phyloP scores from a whole-genome alignment of 1,140 invertebrate genomes.

The Hyposmocoma kahamanoa region DNA sequence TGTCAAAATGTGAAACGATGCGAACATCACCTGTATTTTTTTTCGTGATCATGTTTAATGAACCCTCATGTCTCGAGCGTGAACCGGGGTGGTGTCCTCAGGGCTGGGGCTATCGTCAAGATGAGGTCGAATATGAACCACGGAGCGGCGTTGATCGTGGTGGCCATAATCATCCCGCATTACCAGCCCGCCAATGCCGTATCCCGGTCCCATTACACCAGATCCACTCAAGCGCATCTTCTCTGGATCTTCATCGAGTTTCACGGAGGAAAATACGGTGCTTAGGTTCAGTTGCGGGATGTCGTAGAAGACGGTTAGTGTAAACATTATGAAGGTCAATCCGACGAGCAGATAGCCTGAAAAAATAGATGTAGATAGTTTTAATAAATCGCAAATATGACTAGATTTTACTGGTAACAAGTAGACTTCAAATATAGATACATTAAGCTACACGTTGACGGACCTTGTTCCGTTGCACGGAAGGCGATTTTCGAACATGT shows the following conservation, averaged over 20 bases:
- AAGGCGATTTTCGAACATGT: too few species aligned
- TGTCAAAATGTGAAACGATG: too few species aligned
- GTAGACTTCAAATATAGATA: too few species aligned
- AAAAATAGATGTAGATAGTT: too few species aligned
- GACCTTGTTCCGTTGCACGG: too few species aligned
- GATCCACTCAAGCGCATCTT: slow-evolving; percentile 76
- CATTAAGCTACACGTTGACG: too few species aligned
- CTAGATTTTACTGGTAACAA: too few species aligned
- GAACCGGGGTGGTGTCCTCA: slow-evolving; percentile 78
- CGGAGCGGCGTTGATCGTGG: slow-evolving; percentile 69
- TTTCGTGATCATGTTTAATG: slow-evolving; percentile 39
- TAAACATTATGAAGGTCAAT: slow-evolving; percentile 88
- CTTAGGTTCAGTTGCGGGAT: slow-evolving; percentile 91
- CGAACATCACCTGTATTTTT: too few species aligned
- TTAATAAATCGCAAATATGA: too few species aligned
- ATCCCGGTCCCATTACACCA: slow-evolving; percentile 60
- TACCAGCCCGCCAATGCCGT: slow-evolving; percentile 64
- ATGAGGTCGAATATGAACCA: slow-evolving; percentile 76
- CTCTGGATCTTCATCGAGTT: slow-evolving; percentile 78
- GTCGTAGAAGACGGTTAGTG: slow-evolving; percentile 88
- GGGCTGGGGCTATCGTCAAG: slow-evolving; percentile 79
- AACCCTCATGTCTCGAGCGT: slow-evolving; percentile 72
- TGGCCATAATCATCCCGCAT: slow-evolving; percentile 65
- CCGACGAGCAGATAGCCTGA: slow-evolving; percentile 85
- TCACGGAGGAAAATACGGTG: slow-evolving; percentile 81